These are phyloP conservation scores for Rhorus exstirpatorius DNA, from an alignment of 2,888 invertebrate species.

Conservation along the genomic window DNA sequence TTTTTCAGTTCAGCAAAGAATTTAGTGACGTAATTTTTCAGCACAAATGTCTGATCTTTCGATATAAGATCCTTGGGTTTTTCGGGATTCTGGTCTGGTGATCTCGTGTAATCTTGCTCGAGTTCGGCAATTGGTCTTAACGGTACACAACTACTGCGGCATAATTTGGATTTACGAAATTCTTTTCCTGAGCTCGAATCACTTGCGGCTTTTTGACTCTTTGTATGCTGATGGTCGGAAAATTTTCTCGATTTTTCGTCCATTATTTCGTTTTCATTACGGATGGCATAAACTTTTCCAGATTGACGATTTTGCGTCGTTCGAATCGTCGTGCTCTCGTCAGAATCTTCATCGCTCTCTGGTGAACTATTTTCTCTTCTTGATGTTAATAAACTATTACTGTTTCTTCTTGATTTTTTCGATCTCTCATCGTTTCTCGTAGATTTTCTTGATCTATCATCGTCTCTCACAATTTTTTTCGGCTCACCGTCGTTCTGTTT, in stretches of 20 bases:
- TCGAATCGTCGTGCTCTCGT: neutral
- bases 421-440: neutral
- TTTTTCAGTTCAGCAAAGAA: slow-evolving; percentile 51
- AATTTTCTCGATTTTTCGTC: slow-evolving; percentile 37
- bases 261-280: slow-evolving; percentile 11
- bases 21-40: slow-evolving; percentile 52
- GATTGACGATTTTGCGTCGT: slow-evolving; percentile 7
- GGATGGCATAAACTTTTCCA: neutral
- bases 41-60: slow-evolving; percentile 61
- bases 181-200: slow-evolving; percentile 78
- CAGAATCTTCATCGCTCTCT: slow-evolving; percentile 10
- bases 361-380: slow-evolving; percentile 1
- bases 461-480: neutral
- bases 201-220: slow-evolving; percentile 16
- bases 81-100: slow-evolving; percentile 33
- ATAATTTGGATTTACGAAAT: slow-evolving; percentile 71
- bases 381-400: neutral
- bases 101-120: slow-evolving; percentile 53
- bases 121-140: slow-evolving; percentile 52
- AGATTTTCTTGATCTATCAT: neutral
- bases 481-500: neutral
- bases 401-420: neutral
- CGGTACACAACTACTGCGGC: slow-evolving; percentile 46
- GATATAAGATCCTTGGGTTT: slow-evolving; percentile 31
- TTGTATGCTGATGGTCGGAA: slow-evolving; percentile 15